Evolutionary conservation across 1,140 invertebrate species (phyloP).

Genomic region (Dendroctonus valens): DNA sequence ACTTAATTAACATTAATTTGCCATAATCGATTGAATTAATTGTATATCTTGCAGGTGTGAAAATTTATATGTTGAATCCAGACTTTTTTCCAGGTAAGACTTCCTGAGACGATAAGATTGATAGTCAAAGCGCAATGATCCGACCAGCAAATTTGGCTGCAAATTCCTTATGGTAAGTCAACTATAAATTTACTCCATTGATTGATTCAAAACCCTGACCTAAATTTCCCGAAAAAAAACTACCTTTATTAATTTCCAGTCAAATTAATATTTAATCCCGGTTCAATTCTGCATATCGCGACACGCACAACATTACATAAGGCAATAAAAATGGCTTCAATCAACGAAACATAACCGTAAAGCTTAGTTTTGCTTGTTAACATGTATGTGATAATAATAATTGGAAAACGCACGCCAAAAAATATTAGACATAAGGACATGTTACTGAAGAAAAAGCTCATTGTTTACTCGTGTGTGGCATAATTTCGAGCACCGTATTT

Average conservation of each 20-base stretch:
- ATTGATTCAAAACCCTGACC: constrained; percentile 9
- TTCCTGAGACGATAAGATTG: not conserved
- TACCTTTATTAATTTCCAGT: not conserved
- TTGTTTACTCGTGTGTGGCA: constrained; percentile 1
- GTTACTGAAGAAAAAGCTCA: not conserved
- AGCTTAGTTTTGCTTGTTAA: not conserved
- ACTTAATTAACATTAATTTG: too few relatives aligned
- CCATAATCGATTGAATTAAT: too few relatives aligned
- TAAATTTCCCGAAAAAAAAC: not conserved
- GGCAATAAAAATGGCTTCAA: not conserved
- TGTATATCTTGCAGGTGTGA: too few relatives aligned
- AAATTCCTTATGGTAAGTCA: constrained; percentile 10
- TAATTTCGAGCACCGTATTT: constrained; percentile 9
- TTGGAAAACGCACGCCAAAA: constrained; percentile 1
- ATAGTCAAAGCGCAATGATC: not conserved
- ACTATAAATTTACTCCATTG: not conserved
- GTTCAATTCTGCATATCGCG: not conserved
- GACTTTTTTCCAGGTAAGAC: constrained; percentile 4
- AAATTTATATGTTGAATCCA: not conserved
- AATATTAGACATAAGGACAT: constrained; percentile 5
- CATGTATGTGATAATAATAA: not conserved
- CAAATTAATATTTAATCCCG: not conserved
- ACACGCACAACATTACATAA: not conserved
- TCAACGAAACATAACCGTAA: constrained; percentile 1
- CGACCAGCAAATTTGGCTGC: not conserved